Evolutionary conservation across 2,113 vertebrate genomes (phyloP).

Genomic region (Tympanuchus pallidicinctus): DNA sequence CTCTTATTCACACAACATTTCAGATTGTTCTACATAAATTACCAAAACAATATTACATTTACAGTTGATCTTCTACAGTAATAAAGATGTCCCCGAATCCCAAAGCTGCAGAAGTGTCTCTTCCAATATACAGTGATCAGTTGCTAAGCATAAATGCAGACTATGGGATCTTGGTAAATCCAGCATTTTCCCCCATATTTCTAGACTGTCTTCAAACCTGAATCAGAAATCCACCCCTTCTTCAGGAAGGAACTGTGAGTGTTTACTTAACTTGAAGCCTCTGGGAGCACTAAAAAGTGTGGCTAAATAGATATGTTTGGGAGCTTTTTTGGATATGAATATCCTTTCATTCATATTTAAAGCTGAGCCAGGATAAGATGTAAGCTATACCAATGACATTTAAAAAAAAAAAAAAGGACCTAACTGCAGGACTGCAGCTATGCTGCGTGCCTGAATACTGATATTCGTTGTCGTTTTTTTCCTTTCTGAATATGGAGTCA

Average conservation of each 20-base stretch:
- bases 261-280: conserved; percentile 31
- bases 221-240: conserved; percentile 34
- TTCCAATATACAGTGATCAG: conserved; percentile 54
- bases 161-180: conserved; percentile 48
- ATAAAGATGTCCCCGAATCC: conserved; percentile 54
- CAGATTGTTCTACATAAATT: conserved; percentile 59
- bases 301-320: conserved; percentile 18
- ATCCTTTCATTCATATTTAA: neutral
- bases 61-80: conserved; percentile 53
- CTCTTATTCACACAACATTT: conserved; percentile 37
- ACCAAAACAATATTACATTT: conserved; percentile 60
- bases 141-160: conserved; percentile 30
- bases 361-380: neutral
- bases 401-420: neutral
- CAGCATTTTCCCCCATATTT: neutral
- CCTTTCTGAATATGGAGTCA: neutral
- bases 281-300: neutral
- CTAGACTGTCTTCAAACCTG: conserved; percentile 8
- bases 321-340: neutral
- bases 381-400: neutral
- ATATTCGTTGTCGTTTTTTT: neutral
- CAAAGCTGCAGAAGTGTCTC: conserved; percentile 32
- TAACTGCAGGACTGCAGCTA: neutral
- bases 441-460: neutral
- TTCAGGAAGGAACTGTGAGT: neutral